These are phyloP conservation scores for Aplysina aerophoba DNA, from an alignment of 37 sponge, comb jelly and placozoan species.

Conservation along the genomic window DNA sequence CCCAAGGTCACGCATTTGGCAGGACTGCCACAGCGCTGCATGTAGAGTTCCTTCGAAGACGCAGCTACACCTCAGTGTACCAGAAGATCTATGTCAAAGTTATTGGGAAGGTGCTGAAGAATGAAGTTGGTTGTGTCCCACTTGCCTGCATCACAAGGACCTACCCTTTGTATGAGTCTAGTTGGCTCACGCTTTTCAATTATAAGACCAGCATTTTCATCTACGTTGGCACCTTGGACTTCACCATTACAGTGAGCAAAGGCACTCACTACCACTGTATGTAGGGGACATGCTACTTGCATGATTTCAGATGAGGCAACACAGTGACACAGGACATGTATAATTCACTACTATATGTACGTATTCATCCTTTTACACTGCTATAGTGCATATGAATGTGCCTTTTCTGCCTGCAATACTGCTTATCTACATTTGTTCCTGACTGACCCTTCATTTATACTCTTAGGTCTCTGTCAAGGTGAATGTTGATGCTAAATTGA, in stretches of 20 bases:
- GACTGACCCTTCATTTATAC: no score
- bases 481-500: neutral
- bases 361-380: no score
- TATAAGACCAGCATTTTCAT: slow-evolving; percentile 19
- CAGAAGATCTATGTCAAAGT: slow-evolving; percentile 47
- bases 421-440: no score
- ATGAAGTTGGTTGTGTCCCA: slow-evolving; percentile 14
- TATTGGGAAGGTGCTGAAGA: slow-evolving; percentile 45
- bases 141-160: slow-evolving; percentile 15
- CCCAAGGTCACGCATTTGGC: slow-evolving; percentile 55
- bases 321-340: no score
- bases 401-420: no score
- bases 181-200: neutral
- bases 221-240: slow-evolving; percentile 31
- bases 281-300: no score
- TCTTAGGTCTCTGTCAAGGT: slow-evolving; percentile 6
- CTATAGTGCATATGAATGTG: no score
- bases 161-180: slow-evolving; percentile 9
- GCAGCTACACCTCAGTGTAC: slow-evolving; percentile 3
- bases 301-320: no score
- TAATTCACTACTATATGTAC: no score
- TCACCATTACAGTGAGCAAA: neutral
- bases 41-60: slow-evolving; percentile 27
- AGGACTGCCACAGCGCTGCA: slow-evolving; percentile 32
- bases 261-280: no score